Conservation (phyloP, 2,113 vertebrate genomes). For the Petrocephalus microphthalmus region DNA sequence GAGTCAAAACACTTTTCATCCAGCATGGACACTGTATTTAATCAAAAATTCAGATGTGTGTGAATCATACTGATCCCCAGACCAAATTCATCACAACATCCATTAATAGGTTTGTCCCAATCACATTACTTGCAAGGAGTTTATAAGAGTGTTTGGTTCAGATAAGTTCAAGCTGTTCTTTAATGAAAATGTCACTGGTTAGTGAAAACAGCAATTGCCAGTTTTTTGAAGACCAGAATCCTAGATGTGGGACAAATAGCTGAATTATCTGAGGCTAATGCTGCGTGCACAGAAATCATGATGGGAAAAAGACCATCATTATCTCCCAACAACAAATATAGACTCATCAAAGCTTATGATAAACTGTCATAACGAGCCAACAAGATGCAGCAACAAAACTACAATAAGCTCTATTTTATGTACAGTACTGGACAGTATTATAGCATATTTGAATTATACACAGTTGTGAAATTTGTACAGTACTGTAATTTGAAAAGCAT, state of each 20-base stretch:
- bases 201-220: not conserved
- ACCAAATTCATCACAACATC: not conserved
- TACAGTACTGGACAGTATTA: too few relatives aligned
- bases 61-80: not conserved
- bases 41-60: not conserved
- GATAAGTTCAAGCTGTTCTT: not conserved
- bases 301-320: too few relatives aligned
- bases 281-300: too few relatives aligned
- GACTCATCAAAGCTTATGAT: too few relatives aligned
- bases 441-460: too few relatives aligned
- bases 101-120: not conserved
- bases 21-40: not conserved
- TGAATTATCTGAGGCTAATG: not conserved
- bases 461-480: too few relatives aligned
- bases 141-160: not conserved
- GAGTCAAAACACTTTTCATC: not conserved
- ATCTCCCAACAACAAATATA: too few relatives aligned
- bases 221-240: not conserved
- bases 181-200: constrained; percentile 8
- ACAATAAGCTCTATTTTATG: too few relatives aligned
- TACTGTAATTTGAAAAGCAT: too few relatives aligned
- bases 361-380: too few relatives aligned
- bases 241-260: not conserved
- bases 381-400: too few relatives aligned
- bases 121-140: not conserved